A percentile compares a stretch with the other conserved stretches of the same genome.
These are phyloP conservation scores for Ormia ochracea DNA, from an alignment of 2,888 invertebrate species.

Conservation along the genomic window DNA sequence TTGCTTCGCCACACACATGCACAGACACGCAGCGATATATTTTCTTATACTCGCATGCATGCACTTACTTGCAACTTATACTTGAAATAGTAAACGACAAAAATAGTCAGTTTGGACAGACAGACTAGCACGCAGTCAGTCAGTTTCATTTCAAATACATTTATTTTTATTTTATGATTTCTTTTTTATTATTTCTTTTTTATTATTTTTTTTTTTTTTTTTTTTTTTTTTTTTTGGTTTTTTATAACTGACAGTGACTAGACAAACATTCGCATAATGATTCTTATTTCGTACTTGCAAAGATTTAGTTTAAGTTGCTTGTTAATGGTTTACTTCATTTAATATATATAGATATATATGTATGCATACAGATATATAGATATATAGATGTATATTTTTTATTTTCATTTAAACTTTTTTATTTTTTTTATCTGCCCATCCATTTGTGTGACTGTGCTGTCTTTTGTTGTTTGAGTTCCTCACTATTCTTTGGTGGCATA, in stretches of 20 bases:
- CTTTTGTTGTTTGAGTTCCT: slow-evolving; percentile 37
- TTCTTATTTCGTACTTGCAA: slow-evolving; percentile 53
- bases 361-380: too few relatives aligned
- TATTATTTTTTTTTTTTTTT: neutral
- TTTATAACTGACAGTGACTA: slow-evolving; percentile 63
- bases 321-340: too few relatives aligned
- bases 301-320: slow-evolving; percentile 39
- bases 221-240: slow-evolving; percentile 1
- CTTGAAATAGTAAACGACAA: slow-evolving; percentile 28
- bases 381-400: too few relatives aligned
- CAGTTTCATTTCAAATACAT: slow-evolving; percentile 57
- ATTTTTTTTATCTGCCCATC: neutral
- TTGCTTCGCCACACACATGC: neutral
- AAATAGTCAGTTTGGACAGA: slow-evolving; percentile 55
- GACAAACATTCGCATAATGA: slow-evolving; percentile 63
- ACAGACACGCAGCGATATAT: neutral
- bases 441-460: neutral
- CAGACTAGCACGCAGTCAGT: slow-evolving; percentile 23
- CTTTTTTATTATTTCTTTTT: neutral
- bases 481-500: slow-evolving; percentile 55
- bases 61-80: slow-evolving; percentile 11
- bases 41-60: neutral
- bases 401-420: too few relatives aligned
- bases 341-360: too few relatives aligned
- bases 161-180: slow-evolving; percentile 16